Conservation (phyloP, 2,888 invertebrate genomes). For the Dolomedes plantarius region DNA sequence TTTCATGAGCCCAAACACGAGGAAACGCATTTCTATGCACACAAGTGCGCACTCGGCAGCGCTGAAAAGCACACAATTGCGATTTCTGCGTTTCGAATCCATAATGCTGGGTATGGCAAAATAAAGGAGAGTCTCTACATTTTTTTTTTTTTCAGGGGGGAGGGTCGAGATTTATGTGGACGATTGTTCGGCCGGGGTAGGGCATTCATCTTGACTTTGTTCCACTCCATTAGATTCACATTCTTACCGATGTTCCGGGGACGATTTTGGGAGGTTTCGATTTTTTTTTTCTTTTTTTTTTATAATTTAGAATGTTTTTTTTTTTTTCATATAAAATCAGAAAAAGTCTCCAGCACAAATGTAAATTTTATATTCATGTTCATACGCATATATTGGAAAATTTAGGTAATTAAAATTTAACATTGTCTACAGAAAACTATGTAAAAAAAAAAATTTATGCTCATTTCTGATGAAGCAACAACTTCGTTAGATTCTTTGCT, state of each 20-base stretch:
- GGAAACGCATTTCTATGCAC: background rate
- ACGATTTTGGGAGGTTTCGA: background rate
- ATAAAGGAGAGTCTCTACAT: background rate
- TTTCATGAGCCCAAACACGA: background rate
- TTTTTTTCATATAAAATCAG: no score
- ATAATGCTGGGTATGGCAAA: background rate
- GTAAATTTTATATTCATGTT: no score
- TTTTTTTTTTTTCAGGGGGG: background rate
- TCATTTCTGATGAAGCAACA: no score
- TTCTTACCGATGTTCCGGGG: slow-evolving; percentile 1
- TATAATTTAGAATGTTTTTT: no score
- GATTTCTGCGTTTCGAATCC: slow-evolving; percentile 4
- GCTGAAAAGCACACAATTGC: slow-evolving; percentile 9
- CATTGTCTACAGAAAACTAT: no score
- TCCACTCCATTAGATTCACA: background rate
- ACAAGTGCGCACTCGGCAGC: background rate
- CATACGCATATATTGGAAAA: no score
- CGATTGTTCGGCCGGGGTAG: background rate
- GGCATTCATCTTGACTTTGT: slow-evolving; percentile 9
- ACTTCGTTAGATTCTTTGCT: no score
- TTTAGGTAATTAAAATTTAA: no score
- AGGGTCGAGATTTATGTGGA: background rate
- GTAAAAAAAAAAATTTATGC: no score
- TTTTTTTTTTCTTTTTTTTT: background rate
- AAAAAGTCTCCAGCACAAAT: no score